Evolutionary conservation across 2,888 invertebrate species (phyloP), one percentile per base, ranked within the genome.

Genomic region (Drosophila kanekoi): DNA sequence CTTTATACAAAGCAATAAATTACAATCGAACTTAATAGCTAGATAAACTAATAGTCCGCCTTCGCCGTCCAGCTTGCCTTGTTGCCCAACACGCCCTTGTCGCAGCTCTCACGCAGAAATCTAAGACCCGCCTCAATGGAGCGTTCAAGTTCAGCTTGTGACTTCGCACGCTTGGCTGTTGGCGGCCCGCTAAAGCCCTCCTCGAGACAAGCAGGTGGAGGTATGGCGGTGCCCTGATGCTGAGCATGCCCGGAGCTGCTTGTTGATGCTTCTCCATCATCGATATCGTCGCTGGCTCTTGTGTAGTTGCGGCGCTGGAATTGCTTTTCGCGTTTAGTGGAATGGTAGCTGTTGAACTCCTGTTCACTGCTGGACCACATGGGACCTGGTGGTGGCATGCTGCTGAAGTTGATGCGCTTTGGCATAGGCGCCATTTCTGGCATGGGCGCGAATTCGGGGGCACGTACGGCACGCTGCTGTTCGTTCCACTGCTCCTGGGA

Each of bases 391-490:
- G 74, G 75, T 4, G 86, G 67, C 63, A 79, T 56, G 59, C 83
- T 89, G 35, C 48, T 87, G 13, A 91, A 91, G 51, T 86, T 89
- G 9, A 80, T 83, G 33, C 91, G 89, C 33, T 90, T 89, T 23
- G 54, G 54, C 16, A 5, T 4, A 0, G 72, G 48, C 16, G 66
- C 43, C 23, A 54, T 49, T 14, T 90, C 88, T 0, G 73, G 57
- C 3, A 77, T 49, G 4, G 98, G 98, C 1, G 96, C 97, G 92
- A 98, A 98, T 91, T 97, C 97, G 0, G 93, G 89, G 23, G 93
- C 93, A 73, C 98, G 93, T 88, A 96, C 95, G 56, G 93, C 93
- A 73, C 98, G 94, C 90, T 96, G 95, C 84, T 96, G 95, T 33
- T 91, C 91, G 65, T 92, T 92, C 92, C 92, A 93, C 63, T 92